These are phyloP conservation scores for Saccopteryx leptura DNA, from an alignment of 2,113 vertebrate species.

Conservation along the genomic window DNA sequence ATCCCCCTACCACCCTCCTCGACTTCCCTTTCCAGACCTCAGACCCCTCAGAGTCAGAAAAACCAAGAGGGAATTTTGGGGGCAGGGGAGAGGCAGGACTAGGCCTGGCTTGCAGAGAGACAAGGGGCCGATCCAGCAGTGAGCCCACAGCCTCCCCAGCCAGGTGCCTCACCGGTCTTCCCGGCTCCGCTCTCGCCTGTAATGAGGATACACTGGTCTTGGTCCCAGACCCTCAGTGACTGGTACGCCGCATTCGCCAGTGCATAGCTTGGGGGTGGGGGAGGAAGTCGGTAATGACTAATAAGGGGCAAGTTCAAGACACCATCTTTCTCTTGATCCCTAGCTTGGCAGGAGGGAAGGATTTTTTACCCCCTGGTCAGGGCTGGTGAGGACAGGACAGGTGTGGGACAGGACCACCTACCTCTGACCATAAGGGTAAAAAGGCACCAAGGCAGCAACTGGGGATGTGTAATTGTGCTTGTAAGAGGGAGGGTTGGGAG, in stretches of 20 bases:
- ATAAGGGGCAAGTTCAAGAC: background rate
- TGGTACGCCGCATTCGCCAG: slow-evolving; percentile 90
- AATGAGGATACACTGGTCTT: slow-evolving; percentile 92
- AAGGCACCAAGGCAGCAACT: background rate
- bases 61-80: background rate
- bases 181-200: slow-evolving; percentile 91
- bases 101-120: background rate
- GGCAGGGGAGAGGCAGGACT: background rate
- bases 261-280: slow-evolving; percentile 86
- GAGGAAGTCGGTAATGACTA: background rate
- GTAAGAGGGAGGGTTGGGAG: background rate
- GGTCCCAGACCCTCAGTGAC: slow-evolving; percentile 87
- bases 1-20: background rate
- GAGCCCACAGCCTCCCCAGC: accelerated
- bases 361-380: background rate
- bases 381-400: background rate
- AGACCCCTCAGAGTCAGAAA: background rate
- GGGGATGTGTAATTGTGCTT: background rate
- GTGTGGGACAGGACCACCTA: background rate
- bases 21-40: background rate
- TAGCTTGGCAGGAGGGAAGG: background rate
- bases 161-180: slow-evolving; percentile 88
- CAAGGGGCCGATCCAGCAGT: background rate
- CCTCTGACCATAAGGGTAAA: background rate
- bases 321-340: background rate